phyloP scores from a whole-genome alignment of 92 coral and sea anemone genomes.

The Epizoanthus stellaris region DNA sequence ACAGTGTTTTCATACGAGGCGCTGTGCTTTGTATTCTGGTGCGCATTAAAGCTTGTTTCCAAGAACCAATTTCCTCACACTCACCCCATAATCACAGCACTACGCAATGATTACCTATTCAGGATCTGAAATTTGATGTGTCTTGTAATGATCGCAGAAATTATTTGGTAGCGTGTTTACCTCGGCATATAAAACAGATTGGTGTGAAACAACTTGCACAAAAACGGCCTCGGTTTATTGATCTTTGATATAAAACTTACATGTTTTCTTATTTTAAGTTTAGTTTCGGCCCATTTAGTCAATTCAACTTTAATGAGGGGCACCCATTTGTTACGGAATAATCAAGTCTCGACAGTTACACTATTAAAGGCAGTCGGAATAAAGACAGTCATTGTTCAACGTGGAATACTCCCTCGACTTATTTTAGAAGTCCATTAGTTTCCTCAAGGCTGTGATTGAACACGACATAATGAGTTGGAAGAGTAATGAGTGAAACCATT shows the following conservation, averaged over 20 bases:
- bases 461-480: constrained; percentile 72
- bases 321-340: constrained; percentile 59
- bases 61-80: constrained; percentile 30
- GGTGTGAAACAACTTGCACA: constrained; percentile 36
- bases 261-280: constrained; percentile 62
- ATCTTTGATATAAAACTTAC: constrained; percentile 58
- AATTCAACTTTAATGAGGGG: constrained; percentile 69
- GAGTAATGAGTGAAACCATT: constrained; percentile 67
- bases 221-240: constrained; percentile 67
- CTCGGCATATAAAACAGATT: constrained; percentile 9
- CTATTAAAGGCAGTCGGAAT: constrained; percentile 63
- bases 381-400: constrained; percentile 51
- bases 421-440: constrained; percentile 73
- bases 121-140: constrained; percentile 31
- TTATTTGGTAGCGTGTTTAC: constrained; percentile 22
- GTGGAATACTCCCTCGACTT: constrained; percentile 54
- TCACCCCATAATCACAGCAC: constrained; percentile 15
- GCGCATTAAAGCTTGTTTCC: constrained; percentile 32
- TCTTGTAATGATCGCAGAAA: neutral
- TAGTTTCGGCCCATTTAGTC: constrained; percentile 53
- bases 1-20: constrained; percentile 32
- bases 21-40: constrained; percentile 23
- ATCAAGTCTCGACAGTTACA: constrained; percentile 64
- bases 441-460: constrained; percentile 69
- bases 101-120: constrained; percentile 3